phyloP scores from a whole-genome alignment of 2,113 vertebrate species.

The Hoplias malabaricus region DNA sequence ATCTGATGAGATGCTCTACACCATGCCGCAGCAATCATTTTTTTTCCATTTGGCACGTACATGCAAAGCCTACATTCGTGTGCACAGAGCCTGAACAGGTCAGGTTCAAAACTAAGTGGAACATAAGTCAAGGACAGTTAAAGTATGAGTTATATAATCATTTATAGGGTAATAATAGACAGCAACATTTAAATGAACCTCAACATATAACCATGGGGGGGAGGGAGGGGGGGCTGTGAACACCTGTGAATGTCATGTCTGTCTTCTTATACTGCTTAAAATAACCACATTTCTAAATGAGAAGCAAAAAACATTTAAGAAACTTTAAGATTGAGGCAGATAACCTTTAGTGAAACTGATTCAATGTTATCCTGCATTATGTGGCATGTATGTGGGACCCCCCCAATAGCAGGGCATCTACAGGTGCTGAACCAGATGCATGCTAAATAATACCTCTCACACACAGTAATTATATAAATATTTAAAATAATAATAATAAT shows the following conservation, averaged over 20 bases:
- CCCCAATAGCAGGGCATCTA: background rate
- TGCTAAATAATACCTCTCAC: background rate
- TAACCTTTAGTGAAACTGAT: background rate
- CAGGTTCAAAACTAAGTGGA: background rate
- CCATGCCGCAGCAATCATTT: background rate
- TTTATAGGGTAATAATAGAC: background rate
- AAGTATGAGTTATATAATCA: conserved; percentile 18
- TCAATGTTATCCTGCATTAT: background rate
- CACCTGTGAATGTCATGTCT: background rate
- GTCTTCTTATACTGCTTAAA: background rate
- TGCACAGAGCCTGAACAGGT: background rate
- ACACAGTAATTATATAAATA: no score
- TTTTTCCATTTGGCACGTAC: conserved; percentile 11
- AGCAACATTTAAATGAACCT: conserved; percentile 1
- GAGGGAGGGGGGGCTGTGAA: no score
- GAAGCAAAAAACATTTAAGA: conserved; percentile 10
- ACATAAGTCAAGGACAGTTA: conserved; percentile 19
- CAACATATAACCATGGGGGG: conserved; percentile 5
- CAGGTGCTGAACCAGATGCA: background rate
- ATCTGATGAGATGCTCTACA: background rate
- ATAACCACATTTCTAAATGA: background rate
- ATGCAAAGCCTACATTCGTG: background rate
- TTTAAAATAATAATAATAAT: background rate
- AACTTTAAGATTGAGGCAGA: conserved; percentile 14
- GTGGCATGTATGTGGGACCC: background rate